Evolutionary conservation across 2,797 vertebrate species (phyloP), one percentile per base, ranked within the genome.

Genomic region (Esox masquinongy): DNA sequence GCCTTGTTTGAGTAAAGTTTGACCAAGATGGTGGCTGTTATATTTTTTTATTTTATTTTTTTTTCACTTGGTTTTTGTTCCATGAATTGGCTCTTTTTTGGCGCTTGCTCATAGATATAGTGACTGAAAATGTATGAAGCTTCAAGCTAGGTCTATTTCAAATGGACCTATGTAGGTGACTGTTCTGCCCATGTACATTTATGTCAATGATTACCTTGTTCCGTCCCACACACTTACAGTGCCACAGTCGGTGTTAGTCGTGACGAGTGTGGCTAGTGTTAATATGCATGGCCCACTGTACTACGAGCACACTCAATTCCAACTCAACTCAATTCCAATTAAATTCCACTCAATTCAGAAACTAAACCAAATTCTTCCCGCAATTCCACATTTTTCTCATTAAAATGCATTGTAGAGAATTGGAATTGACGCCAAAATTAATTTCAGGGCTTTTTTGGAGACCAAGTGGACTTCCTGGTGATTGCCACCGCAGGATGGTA

Each of bases 121-220:
- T 87, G 80, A 86, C 79, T 89, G 86, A 76, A 75, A 77, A 88
- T 92, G 88, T 89, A 82, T 89, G 83, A 92, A 89, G 90, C 90
- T 92, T 90, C 89, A 91, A 88, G 31, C 31, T 73, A 59, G 79
- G 86, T 80, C 87, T 86, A 83, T 85, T 72, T 72, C 70, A 75
- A 19, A 77, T 84, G 84, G 89, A 85, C 86, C 86, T 72, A 67
- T 26, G 6, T 26, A 70, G 77, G 74, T 87, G 83, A 82, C 76
- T 86, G 77, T 83, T 73, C 77, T 86, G 74, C 70, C 84, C 77
- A 78, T 86, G 75, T 72, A 84, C 82, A 76, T 79, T 85, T 72
- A 71, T 82, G 68, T 87, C 79, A 78, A 77, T 72, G 51, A 86
- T 87, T 12, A 76, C 80, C 83, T 83, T 70, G 78, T 84, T 86